Base-by-base conservation (phyloP, 2,888 invertebrate species). In the Schizaphis graminum region DNA sequence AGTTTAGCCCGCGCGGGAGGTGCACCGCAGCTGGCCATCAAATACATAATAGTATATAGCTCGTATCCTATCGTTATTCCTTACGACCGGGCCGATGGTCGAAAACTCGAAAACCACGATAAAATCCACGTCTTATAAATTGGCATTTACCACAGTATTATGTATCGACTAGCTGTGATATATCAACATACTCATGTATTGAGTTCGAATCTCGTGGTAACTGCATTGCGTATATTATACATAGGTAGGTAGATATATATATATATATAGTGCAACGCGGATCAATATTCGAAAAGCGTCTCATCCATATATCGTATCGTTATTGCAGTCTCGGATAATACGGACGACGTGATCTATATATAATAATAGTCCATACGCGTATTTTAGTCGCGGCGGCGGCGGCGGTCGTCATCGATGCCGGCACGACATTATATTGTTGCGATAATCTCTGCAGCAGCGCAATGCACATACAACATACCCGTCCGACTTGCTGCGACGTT, bases 211-310 rank as follows among this genome's bases (percentile, higher is more conserved):
- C 77, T 77, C 67, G 16, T 1, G 21, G n/a, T 35, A 21, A 77
- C 67, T 16, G 13, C 16, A 5, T 0, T 13, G 49, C n/a, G n/a
- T n/a, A n/a, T 53, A 53, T 16, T 61, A 13, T 67, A 67, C 11
- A 61, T n/a, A n/a, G n/a, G n/a, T n/a, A n/a, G n/a, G n/a, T n/a
- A n/a, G n/a, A n/a, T n/a, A n/a, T 28, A 26, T 10, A 28, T n/a
- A n/a, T n/a, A 16, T 8, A 35, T 35, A 24, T 5, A 77, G 67
- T 77, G 67, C 35, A 35, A 67, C 5, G 67, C 13, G 24, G 41
- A 84, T 85, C 85, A 44, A 44, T 85, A 85, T 41, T 85, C 85
- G 85, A 85, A 85, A 85, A 85, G 44, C 44, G 85, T 85, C 44
- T 85, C 35, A 21, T 35, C 77, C 77, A 35, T 35, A n/a, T n/a